phyloP scores from a whole-genome alignment of 1,140 invertebrate species.

The Aphaenogaster rudis region DNA sequence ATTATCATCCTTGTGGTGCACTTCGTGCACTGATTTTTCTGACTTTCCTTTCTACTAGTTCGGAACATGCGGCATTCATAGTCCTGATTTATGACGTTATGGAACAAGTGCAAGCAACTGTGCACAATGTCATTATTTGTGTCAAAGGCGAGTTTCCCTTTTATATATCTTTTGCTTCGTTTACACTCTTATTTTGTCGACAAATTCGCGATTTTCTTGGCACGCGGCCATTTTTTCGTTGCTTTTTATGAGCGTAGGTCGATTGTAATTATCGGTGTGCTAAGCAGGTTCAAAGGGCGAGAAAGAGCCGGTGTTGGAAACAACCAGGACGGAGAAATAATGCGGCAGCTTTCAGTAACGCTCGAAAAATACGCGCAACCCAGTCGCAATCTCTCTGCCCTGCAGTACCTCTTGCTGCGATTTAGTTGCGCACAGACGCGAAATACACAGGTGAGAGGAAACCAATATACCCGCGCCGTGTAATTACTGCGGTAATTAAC shows the following conservation, averaged over 20 bases:
- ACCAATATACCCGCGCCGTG: conserved; percentile 44
- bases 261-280: conserved; percentile 51
- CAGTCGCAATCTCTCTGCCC: conserved; percentile 1
- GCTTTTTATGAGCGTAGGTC: conserved; percentile 23
- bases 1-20: background rate
- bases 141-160: conserved; percentile 13
- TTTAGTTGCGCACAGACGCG: conserved; percentile 33
- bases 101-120: conserved; percentile 23
- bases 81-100: conserved; percentile 22
- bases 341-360: conserved; percentile 33
- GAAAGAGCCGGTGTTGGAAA: conserved; percentile 40
- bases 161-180: background rate
- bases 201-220: conserved; percentile 20
- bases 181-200: background rate
- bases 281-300: conserved; percentile 50
- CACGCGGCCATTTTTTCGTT: conserved; percentile 9
- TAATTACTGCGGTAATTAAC: conserved; percentile 57
- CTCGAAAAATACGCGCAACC: conserved; percentile 41
- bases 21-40: background rate
- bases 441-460: conserved; percentile 33
- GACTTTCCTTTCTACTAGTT: background rate
- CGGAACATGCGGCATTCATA: background rate
- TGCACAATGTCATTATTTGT: conserved; percentile 17
- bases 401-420: conserved; percentile 23
- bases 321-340: conserved; percentile 42